Base-by-base conservation (phyloP, 2,113 vertebrate species). In the Arenaria interpres region DNA sequence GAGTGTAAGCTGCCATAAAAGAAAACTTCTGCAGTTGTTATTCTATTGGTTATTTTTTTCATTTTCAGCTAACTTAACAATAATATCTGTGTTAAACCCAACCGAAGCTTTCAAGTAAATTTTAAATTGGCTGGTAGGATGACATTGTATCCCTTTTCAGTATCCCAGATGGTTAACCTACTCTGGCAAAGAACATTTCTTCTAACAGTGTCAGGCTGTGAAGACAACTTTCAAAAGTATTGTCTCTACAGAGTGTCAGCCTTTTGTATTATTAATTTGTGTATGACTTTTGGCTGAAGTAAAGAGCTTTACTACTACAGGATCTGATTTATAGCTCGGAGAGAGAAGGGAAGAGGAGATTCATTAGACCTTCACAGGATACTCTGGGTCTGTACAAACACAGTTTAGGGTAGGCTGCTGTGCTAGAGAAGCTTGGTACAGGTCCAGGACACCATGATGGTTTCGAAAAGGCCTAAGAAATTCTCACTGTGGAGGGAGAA, bases 161-260 rank as follows among this genome's bases (percentile, higher is more conserved):
- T 87, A 91, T 69, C 53, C 13, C 63, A 73, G 32, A n/a, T 35
- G 33, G 18, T 37, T 68, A 48, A 50, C 37, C 60, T 92, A 48
- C 48, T 92, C 68, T 79, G 88, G 72, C 81, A 95, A 90, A 79
- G 30, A 90, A 46, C 12, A 7, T 75, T 93, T 93, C 86, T 77
- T 94, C 53, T 68, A 45, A 41, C 35, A 41, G 30, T 87, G 64
- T 62, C 39, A 50, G 72, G 74, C 83, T 63, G 32, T 71, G 68
- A 94, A 69, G 66, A 92, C 43, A 89, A 33, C 63, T 95, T 95
- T 95, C 7, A 35, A 78, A 93, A 89, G 76, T 84, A 41, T 46
- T 54, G 9, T 86, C 62, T 88, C 12, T 48, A 14, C 18, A 64
- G 32, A 85, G 81, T 88, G 64, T 43, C 7, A 6, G 25, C 30